Evolutionary conservation across 2,113 vertebrate genomes (phyloP).

Genomic region (Notothenia coriiceps): DNA sequence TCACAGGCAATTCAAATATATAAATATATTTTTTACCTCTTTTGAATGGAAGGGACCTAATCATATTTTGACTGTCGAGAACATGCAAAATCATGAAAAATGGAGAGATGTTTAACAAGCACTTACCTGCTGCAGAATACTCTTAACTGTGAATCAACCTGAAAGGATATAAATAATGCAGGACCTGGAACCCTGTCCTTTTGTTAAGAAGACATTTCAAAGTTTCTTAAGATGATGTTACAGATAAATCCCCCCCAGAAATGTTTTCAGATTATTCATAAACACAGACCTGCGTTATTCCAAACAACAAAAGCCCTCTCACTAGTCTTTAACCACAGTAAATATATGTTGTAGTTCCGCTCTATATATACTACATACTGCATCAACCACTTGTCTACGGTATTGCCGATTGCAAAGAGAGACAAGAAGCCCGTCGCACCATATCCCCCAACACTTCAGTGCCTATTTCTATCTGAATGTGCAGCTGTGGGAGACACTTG

Average conservation of each 20-base stretch:
- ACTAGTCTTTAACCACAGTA: conserved; percentile 33
- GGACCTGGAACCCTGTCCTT: conserved; percentile 11
- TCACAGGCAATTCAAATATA: background rate
- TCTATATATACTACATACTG: conserved; percentile 27
- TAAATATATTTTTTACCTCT: background rate
- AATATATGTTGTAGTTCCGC: conserved; percentile 37
- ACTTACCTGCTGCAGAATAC: conserved; percentile 9
- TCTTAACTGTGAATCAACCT: conserved; percentile 17
- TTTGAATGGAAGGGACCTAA: background rate
- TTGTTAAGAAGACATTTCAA: conserved; percentile 31
- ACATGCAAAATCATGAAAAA: background rate
- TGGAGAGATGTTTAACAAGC: background rate
- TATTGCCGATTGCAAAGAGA: conserved; percentile 49
- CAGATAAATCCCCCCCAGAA: conserved; percentile 25
- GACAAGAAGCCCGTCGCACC: conserved; percentile 38
- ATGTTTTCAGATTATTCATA: background rate
- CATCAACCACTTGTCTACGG: conserved; percentile 46
- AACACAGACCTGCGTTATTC: conserved; percentile 12
- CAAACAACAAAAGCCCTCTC: conserved; percentile 1
- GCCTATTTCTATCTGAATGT: conserved; percentile 70
- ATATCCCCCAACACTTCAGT: conserved; percentile 60
- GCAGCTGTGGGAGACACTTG: conserved; percentile 78
- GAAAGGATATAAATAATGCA: conserved; percentile 1
- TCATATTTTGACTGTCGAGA: background rate
- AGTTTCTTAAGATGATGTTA: conserved; percentile 34